Evolutionary conservation across 2,113 vertebrate genomes (phyloP).

Genomic region (Sphyrna mokarran): DNA sequence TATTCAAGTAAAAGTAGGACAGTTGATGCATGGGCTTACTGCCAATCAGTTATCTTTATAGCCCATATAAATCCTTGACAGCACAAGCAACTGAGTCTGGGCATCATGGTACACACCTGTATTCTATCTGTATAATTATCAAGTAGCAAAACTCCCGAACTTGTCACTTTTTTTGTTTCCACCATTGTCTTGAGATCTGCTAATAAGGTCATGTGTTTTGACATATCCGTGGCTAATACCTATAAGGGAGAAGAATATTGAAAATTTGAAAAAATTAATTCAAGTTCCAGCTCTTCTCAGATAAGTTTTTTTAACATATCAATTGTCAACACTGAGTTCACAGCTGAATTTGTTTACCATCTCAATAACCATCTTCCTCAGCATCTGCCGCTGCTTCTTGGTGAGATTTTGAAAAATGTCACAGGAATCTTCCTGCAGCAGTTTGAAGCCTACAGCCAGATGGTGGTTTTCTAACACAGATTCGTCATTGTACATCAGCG

Average conservation of each 20-base stretch:
- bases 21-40: neutral
- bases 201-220: conserved; percentile 94
- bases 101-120: conserved; percentile 64
- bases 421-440: conserved; percentile 91
- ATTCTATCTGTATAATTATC: conserved; percentile 96
- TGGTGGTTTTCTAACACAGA: conserved; percentile 98
- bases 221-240: conserved; percentile 98
- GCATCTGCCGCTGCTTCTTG: conserved; percentile 87
- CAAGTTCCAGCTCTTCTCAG: neutral
- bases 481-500: conserved; percentile 96
- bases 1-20: neutral
- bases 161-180: conserved; percentile 96
- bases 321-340: neutral
- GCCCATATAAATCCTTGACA: neutral
- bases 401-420: conserved; percentile 97
- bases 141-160: conserved; percentile 87
- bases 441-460: conserved; percentile 90
- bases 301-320: too few species aligned
- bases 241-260: conserved; percentile 44
- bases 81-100: neutral
- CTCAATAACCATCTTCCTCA: conserved; percentile 95
- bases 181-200: conserved; percentile 98
- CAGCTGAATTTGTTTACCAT: conserved; percentile 64
- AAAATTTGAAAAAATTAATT: conserved; percentile 6
- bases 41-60: neutral